Conservation (phyloP, 2,113 vertebrate species). For the Procavia capensis region DNA sequence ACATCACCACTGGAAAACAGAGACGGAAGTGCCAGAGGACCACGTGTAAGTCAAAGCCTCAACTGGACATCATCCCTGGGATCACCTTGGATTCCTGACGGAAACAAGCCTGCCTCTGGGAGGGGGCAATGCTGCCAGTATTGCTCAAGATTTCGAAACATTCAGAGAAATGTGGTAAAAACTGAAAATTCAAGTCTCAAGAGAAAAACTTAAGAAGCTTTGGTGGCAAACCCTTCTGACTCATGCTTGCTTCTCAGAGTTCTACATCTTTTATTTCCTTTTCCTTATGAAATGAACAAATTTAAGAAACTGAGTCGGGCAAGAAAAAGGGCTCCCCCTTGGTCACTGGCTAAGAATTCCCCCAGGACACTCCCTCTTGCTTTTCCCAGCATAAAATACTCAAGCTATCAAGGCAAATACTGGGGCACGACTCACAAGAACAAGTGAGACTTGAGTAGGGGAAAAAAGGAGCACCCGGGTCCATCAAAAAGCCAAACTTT, state of each 20-base stretch:
- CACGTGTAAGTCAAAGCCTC: not conserved
- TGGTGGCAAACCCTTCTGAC: not conserved
- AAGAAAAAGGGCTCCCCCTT: not conserved
- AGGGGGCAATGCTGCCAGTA: not conserved
- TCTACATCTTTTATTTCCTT: constrained; percentile 3
- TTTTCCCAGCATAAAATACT: not conserved
- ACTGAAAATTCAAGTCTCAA: not conserved
- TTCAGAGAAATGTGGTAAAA: not conserved
- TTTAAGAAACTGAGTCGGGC: constrained; percentile 30
- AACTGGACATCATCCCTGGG: not conserved
- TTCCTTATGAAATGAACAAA: constrained; percentile 31
- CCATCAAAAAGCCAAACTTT: not conserved
- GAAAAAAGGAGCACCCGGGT: not conserved
- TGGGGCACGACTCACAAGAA: not conserved
- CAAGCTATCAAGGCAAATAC: not conserved
- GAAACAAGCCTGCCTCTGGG: not conserved
- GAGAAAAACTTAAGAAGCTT: not conserved
- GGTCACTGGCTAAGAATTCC: not conserved
- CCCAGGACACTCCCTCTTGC: not conserved
- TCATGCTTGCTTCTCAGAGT: not conserved
- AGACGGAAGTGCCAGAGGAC: not conserved
- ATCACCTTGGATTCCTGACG: not conserved
- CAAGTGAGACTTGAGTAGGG: not conserved
- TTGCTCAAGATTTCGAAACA: not conserved
- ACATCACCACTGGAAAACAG: not conserved